These are phyloP conservation scores for Reinhardtius hippoglossoides DNA, from an alignment of 2,113 vertebrate species.

Conservation along the genomic window DNA sequence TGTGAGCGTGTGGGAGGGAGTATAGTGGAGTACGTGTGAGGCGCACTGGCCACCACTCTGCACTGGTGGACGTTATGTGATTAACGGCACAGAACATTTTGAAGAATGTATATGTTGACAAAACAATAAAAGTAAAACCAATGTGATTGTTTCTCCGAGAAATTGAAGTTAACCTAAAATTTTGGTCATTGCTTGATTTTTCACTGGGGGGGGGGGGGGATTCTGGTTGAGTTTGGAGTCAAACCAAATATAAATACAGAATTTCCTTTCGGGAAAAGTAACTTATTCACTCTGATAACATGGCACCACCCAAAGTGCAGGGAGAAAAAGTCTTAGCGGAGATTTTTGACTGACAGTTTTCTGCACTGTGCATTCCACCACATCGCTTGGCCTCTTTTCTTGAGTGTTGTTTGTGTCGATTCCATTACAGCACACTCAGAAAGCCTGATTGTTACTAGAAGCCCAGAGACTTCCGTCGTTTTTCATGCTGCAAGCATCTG, in stretches of 20 bases:
- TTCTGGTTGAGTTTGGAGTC: too few species aligned
- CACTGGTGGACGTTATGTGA: slow-evolving; percentile 10
- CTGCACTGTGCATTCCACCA: slow-evolving; percentile 8
- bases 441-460: slow-evolving; percentile 10
- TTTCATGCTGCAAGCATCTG: slow-evolving; percentile 13
- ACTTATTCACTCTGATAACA: neutral
- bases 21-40: slow-evolving; percentile 17
- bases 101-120: too few species aligned
- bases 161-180: too few species aligned
- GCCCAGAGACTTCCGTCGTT: slow-evolving; percentile 17
- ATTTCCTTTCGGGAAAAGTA: too few species aligned
- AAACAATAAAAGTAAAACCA: too few species aligned
- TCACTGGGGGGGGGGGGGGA: too few species aligned
- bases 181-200: too few species aligned
- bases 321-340: neutral
- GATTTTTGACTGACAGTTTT: slow-evolving; percentile 17
- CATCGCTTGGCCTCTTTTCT: slow-evolving; percentile 25
- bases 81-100: too few species aligned
- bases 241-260: too few species aligned
- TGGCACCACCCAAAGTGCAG: neutral
- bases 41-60: slow-evolving; percentile 12
- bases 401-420: slow-evolving; percentile 19
- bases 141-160: too few species aligned
- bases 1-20: slow-evolving; percentile 32
- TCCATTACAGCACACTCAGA: neutral